Conservation (phyloP, 2,113 vertebrate species). For the Sapajus apella region DNA sequence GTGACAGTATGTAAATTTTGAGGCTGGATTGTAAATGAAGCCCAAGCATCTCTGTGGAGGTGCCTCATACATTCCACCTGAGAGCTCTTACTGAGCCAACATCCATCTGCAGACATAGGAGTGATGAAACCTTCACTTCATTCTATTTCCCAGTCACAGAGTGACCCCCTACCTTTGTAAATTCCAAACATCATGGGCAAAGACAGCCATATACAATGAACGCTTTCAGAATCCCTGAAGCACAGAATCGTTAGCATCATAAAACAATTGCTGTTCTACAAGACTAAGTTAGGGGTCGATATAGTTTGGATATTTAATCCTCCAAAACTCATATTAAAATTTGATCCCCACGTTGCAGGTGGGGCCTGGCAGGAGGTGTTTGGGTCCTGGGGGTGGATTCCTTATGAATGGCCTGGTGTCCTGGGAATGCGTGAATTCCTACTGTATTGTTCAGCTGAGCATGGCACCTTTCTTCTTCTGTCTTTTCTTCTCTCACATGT, state of each 20-base stretch:
- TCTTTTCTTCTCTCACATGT: no score
- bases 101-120: no score
- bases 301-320: not conserved
- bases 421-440: not conserved
- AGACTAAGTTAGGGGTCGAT: not conserved
- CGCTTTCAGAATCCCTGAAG: not conserved
- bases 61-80: not conserved
- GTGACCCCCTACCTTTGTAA: not conserved
- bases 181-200: no score
- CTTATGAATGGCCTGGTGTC: not conserved
- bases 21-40: no score
- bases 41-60: no score
- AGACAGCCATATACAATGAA: not conserved
- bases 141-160: not conserved
- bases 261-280: not conserved
- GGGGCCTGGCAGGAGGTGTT: not conserved
- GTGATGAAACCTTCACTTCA: no score
- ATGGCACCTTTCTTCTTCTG: not conserved
- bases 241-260: not conserved
- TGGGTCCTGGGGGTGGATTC: not conserved
- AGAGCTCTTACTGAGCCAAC: not conserved
- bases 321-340: not conserved
- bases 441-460: not conserved
- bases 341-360: not conserved
- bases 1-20: accelerated